Base-by-base conservation (phyloP, 2,888 invertebrate species). In the Eupithecia tripunctaria region DNA sequence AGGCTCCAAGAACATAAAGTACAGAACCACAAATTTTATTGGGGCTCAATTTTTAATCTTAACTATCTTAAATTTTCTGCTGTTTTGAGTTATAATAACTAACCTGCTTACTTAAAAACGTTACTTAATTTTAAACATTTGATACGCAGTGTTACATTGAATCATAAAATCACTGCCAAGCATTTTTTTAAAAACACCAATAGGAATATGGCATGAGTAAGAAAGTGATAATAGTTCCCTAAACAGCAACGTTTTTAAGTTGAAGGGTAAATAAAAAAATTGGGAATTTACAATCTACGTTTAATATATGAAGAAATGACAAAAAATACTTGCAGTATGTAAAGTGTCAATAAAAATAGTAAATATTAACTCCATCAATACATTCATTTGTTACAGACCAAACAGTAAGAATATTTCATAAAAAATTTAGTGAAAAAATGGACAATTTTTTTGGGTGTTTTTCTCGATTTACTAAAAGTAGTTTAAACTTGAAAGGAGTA, bases 31-130 rank as follows among this genome's bases (percentile, higher is more conserved):
- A 41, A 36, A 21, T 51, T 64, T 38, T 25, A 25, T 15, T 64
- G 64, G 64, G 64, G 64, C 64, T 21, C 15, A 15, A 7, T 64
- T 64, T 43, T 38, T 21, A 38, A 36, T 38, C 64, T 64, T 64
- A 21, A 63, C 0, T 12, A 36, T 60, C 6, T 60, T 10, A 8
- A n/a, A 47, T 15, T 29, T 29, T 60, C 60, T 60, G 60, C 29
- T 29, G 60, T 29, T 27, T 60, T 27, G 29, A 29, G 21, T 51
- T 21, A 21, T 10, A 10, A 10, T 51, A 51, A 51, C 60, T 18
- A 60, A 18, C 29, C 27, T 6, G 60, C 29, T 29, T 29, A 27
- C 47, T 51, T 21, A 51, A 21, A 51, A 51, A 51, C 15, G 47
- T 21, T 51, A 51, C 47, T 10, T 51, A 51, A 21, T 51, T n/a